Conservation (phyloP, 2,888 invertebrate genomes). For the Podotricha telesiphe region DNA sequence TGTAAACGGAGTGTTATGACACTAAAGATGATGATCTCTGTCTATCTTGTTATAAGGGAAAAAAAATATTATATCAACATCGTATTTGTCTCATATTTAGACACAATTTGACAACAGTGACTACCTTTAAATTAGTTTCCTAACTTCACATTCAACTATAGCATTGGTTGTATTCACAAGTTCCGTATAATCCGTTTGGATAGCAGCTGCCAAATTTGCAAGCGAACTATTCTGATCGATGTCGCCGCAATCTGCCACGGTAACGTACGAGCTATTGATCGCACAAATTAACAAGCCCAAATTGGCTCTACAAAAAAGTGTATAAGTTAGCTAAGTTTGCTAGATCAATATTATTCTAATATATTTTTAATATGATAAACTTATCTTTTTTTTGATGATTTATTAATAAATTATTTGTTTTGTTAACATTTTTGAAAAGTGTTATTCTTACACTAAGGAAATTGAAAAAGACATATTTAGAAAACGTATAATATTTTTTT, state of each 20-base stretch:
- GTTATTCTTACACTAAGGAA: no score
- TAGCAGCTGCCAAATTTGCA: constrained; percentile 72
- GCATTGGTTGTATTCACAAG: constrained; percentile 42
- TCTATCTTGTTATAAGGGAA: no score
- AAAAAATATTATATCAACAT: no score
- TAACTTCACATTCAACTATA: constrained; percentile 33
- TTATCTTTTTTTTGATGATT: no score
- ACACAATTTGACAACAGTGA: background rate
- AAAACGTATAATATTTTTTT: no score
- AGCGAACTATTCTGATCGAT: constrained; percentile 70
- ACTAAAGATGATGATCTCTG: no score
- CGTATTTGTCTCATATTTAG: background rate
- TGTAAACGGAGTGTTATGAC: no score
- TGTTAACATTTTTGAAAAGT: no score
- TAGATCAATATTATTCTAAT: background rate
- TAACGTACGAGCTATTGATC: constrained; percentile 60
- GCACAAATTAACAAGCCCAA: constrained; percentile 41
- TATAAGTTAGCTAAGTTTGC: background rate
- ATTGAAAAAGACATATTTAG: no score
- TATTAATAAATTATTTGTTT: no score
- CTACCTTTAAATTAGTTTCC: constrained; percentile 43
- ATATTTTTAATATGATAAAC: background rate
- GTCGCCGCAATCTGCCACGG: constrained; percentile 66
- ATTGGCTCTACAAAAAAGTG: constrained; percentile 3
- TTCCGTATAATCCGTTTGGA: constrained; percentile 59